phyloP scores from a whole-genome alignment of 2,888 invertebrate genomes.

The Pristionchus entomophagus region DNA sequence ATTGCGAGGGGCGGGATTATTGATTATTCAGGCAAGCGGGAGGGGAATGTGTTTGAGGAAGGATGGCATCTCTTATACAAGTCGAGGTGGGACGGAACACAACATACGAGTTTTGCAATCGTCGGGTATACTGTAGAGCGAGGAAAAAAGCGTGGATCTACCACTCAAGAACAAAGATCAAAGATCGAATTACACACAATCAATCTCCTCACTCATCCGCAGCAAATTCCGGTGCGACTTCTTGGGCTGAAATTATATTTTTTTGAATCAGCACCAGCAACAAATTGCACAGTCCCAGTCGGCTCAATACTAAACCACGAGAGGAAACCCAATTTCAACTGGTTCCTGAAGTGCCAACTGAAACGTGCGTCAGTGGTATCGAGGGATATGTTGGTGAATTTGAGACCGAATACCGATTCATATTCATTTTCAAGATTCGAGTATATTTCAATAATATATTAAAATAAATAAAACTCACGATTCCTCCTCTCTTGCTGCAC shows the following conservation, averaged over 20 bases:
- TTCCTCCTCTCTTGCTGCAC: neutral
- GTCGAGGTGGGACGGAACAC: neutral
- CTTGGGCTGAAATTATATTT: neutral
- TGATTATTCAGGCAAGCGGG: conserved; percentile 5
- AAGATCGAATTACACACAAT: neutral
- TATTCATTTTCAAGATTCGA: neutral
- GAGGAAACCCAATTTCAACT: neutral
- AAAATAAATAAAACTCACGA: neutral
- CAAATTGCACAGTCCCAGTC: too few species aligned
- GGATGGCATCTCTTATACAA: neutral
- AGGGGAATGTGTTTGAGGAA: neutral
- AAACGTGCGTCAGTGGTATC: neutral
- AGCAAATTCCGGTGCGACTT: neutral
- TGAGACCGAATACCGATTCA: neutral
- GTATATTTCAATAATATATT: too few species aligned
- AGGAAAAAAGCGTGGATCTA: neutral
- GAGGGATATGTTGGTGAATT: neutral
- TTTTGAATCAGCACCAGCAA: too few species aligned
- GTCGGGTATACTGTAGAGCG: neutral
- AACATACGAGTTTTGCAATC: neutral
- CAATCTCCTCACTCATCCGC: neutral
- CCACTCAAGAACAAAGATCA: neutral
- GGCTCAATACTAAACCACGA: neutral
- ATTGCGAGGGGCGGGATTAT: neutral
- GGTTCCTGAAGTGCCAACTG: neutral